phyloP scores from a whole-genome alignment of 2,113 vertebrate genomes.

The Channa maculata region DNA sequence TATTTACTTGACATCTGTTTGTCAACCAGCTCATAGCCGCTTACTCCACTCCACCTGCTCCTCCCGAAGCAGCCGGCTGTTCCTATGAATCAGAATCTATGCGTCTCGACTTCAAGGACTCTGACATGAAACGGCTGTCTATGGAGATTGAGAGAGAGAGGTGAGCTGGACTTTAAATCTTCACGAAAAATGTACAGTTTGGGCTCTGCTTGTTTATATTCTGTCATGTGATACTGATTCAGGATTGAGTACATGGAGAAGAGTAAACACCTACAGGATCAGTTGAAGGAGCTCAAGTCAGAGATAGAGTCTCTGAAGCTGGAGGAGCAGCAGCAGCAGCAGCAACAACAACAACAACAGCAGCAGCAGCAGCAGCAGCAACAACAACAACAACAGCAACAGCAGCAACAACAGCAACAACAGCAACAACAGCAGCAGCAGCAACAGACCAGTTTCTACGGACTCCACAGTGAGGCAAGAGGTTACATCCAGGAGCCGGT shows the following conservation, averaged over 20 bases:
- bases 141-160: conserved; percentile 94
- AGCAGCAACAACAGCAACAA: conserved; percentile 90
- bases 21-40: conserved; percentile 81
- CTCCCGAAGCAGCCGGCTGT: conserved; percentile 79
- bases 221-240: background rate
- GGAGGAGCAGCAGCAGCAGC: conserved; percentile 88
- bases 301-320: conserved; percentile 91
- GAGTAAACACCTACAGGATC: conserved; percentile 92
- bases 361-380: conserved; percentile 90
- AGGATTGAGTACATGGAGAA: conserved; percentile 95
- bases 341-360: conserved; percentile 90
- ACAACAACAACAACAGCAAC: conserved; percentile 87
- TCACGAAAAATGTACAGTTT: background rate
- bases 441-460: conserved; percentile 84
- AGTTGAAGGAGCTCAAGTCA: conserved; percentile 91
- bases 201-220: background rate
- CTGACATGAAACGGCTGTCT: conserved; percentile 92
- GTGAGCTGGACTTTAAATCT: conserved; percentile 63
- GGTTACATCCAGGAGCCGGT: conserved; percentile 80
- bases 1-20: background rate
- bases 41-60: conserved; percentile 77
- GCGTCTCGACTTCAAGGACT: conserved; percentile 89
- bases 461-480: conserved; percentile 65
- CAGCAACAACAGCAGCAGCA: conserved; percentile 90
- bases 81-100: conserved; percentile 80